Percentiles rank a stretch among this genome's conserved stretches.
phyloP scores from a whole-genome alignment of 2,113 vertebrate genomes.

The rat (Rattus norvegicus) region DNA sequence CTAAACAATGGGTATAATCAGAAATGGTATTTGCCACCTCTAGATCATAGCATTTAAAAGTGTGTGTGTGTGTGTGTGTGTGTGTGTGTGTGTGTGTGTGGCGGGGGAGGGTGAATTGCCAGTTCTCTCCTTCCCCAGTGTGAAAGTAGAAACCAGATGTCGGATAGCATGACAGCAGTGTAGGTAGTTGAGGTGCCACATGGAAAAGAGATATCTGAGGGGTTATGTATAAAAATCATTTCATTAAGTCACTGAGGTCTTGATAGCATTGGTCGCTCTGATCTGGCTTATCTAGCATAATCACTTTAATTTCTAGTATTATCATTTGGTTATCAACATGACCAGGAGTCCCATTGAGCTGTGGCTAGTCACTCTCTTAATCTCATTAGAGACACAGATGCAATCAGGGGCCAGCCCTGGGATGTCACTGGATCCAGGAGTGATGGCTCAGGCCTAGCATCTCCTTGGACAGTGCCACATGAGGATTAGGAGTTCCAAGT shows the following conservation, averaged over 20 bases:
- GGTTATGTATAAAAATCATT: neutral
- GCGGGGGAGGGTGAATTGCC: neutral
- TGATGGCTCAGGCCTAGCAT: no score
- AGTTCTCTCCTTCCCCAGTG: neutral
- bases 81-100: neutral
- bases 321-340: neutral
- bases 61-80: neutral
- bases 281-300: fast-evolving
- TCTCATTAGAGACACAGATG: neutral
- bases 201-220: neutral
- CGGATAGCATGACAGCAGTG: neutral
- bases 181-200: no score
- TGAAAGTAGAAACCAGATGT: neutral
- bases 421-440: neutral
- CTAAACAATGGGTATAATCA: neutral
- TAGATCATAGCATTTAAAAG: neutral
- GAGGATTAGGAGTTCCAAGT: neutral
- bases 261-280: neutral
- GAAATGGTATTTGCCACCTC: neutral
- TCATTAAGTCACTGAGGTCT: neutral
- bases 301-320: neutral
- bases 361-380: neutral
- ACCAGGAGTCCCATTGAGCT: neutral
- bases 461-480: no score
- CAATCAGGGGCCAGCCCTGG: neutral